Conservation (phyloP, 2,113 vertebrate genomes). For the Mirounga angustirostris region DNA sequence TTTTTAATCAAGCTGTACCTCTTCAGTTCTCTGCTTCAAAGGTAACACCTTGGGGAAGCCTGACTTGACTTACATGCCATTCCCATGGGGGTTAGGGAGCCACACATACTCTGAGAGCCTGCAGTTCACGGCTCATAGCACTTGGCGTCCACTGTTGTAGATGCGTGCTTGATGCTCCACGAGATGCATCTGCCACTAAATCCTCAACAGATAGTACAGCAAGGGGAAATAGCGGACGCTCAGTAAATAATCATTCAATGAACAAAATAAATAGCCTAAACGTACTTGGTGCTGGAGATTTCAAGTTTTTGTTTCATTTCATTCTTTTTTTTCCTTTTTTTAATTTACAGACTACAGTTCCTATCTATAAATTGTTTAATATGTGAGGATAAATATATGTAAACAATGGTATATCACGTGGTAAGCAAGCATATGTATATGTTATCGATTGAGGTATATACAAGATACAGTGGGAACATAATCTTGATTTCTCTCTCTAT, state of each 20-base stretch:
- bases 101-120: background rate
- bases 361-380: background rate
- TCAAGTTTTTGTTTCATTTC: background rate
- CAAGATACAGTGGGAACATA: background rate
- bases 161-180: background rate
- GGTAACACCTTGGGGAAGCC: background rate
- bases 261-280: background rate
- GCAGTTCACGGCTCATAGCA: no score
- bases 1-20: background rate
- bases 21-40: background rate
- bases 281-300: background rate
- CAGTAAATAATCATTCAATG: background rate
- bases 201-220: background rate
- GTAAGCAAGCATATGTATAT: background rate
- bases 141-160: accelerated
- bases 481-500: background rate
- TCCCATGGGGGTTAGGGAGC: no score
- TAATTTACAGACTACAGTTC: background rate
- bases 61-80: background rate
- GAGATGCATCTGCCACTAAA: background rate
- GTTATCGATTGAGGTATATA: background rate
- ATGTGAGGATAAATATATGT: background rate
- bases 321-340: background rate
- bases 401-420: background rate
- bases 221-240: no score